A percentile compares a stretch with the other conserved stretches of the same genome.
Conservation (phyloP, 2,797 vertebrate genomes). For the Hemibagrus guttatus region DNA sequence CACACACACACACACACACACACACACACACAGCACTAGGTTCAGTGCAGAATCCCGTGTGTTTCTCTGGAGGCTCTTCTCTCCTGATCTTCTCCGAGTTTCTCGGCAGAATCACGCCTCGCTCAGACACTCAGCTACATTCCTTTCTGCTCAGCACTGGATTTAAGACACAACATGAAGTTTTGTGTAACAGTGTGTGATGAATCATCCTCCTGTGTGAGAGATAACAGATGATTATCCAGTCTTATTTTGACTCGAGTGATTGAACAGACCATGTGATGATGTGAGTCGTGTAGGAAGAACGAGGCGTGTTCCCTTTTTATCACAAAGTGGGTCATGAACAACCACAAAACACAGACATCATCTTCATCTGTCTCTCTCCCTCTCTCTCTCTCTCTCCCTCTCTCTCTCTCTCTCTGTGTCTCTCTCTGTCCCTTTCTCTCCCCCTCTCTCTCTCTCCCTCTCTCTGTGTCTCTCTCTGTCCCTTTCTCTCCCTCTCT, state of each 20-base stretch:
- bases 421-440: not conserved
- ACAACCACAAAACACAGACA: not conserved
- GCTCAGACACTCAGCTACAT: not conserved
- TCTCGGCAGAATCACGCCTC: not conserved
- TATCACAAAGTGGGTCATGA: not conserved
- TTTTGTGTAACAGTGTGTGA: not conserved
- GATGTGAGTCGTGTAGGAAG: not conserved
- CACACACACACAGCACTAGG: not conserved
- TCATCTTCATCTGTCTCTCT: not conserved
- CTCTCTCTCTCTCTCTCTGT: not conserved
- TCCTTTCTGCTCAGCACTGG: not conserved
- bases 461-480: no score
- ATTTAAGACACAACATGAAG: not conserved
- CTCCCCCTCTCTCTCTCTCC: no score
- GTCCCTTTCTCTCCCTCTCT: no score
- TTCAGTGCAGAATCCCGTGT: not conserved
- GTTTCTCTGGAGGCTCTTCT: no score
- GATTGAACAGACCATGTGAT: not conserved
- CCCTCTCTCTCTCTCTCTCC: not conserved
- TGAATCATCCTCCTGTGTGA: not conserved
- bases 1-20: not conserved
- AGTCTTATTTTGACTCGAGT: not conserved
- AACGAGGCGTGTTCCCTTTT: not conserved
- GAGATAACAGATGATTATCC: conserved; percentile 1
- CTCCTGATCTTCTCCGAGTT: no score